phyloP scores from a whole-genome alignment of 23 tunicate species.

The Clavelina lepadiformis region DNA sequence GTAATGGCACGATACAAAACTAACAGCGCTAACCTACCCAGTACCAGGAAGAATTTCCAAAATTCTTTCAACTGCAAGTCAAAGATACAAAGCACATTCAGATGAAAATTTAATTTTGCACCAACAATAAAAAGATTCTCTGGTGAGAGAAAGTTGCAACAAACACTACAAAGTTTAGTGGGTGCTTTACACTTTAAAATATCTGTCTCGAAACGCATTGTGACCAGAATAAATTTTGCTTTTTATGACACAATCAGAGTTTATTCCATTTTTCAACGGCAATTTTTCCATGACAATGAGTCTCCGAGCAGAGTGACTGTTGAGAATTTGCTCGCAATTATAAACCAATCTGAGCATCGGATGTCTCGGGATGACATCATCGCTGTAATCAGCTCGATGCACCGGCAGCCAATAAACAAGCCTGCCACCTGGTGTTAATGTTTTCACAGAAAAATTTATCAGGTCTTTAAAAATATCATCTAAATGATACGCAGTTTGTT shows the following conservation, averaged over 20 bases:
- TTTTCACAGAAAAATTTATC: slow-evolving; percentile 56
- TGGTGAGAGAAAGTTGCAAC: too few relatives aligned
- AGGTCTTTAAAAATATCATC: slow-evolving; percentile 89
- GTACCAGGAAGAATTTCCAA: too few relatives aligned
- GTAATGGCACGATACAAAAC: too few relatives aligned
- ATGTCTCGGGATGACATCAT: slow-evolving; percentile 64
- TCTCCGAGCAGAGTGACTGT: slow-evolving; percentile 77
- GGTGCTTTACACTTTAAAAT: slow-evolving; percentile 53
- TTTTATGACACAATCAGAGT: not conserved
- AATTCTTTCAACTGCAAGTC: too few relatives aligned
- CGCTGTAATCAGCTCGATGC: slow-evolving; percentile 59
- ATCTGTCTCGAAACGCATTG: slow-evolving; percentile 76
- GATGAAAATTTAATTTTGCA: too few relatives aligned
- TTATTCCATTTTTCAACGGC: too few relatives aligned
- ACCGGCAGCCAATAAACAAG: slow-evolving; percentile 96
- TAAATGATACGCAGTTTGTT: slow-evolving; percentile 79
- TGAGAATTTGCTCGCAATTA: slow-evolving; percentile 87
- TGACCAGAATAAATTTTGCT: slow-evolving; percentile 45
- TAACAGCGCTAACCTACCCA: too few relatives aligned
- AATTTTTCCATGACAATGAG: slow-evolving; percentile 86
- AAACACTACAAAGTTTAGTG: too few relatives aligned
- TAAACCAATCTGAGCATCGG: slow-evolving; percentile 62
- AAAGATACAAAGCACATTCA: too few relatives aligned
- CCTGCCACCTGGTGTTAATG: slow-evolving; percentile 65
- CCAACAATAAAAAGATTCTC: too few relatives aligned